Conservation (phyloP, 2,113 vertebrate species). For the Corythaixoides concolor region DNA sequence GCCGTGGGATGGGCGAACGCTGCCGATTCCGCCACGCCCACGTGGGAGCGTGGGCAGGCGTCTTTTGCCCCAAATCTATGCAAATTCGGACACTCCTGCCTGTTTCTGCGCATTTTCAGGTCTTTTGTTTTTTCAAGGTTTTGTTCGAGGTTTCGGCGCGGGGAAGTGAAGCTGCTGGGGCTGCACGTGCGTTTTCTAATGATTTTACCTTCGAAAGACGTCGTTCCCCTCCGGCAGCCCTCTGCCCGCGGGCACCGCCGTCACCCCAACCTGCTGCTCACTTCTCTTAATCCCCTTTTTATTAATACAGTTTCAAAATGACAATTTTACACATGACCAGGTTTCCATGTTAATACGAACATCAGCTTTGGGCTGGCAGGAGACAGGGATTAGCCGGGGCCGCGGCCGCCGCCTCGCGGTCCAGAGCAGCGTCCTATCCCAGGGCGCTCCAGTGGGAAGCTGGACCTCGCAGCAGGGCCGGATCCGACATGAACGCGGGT, state of each 20-base stretch:
- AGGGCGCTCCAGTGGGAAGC: accelerated
- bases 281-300: neutral
- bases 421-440: accelerated
- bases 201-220: neutral
- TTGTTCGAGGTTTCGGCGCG: neutral
- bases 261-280: neutral
- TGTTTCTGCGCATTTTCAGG: neutral
- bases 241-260: neutral
- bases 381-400: neutral
- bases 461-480: neutral
- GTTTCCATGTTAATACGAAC: neutral
- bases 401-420: accelerated
- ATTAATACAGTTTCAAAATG: neutral
- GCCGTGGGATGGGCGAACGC: accelerated
- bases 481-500: no score
- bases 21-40: accelerated
- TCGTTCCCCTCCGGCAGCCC: neutral
- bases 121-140: neutral
- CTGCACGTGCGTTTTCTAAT: neutral
- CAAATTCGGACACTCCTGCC: neutral
- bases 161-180: neutral
- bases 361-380: neutral
- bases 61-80: neutral
- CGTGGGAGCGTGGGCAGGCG: accelerated
- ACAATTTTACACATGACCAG: neutral